Conservation (phyloP, 2,888 invertebrate species). For the Drosophila affinis region DNA sequence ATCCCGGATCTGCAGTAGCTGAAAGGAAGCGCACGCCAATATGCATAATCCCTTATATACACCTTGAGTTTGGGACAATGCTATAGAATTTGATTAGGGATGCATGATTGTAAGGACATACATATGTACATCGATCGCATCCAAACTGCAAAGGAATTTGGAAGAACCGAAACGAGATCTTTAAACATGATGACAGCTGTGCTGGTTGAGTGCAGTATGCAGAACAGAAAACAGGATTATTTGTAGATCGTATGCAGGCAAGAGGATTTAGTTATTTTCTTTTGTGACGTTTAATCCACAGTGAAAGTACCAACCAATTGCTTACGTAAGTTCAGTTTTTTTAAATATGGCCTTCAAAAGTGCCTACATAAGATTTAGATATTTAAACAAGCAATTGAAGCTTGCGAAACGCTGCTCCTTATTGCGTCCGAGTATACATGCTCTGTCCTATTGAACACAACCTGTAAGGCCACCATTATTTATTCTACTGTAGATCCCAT, state of each 20-base stretch:
- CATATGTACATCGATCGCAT: slow-evolving; percentile 52
- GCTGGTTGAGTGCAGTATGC: slow-evolving; percentile 47
- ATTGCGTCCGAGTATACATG: neutral
- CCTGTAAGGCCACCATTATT: neutral
- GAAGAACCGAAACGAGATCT: slow-evolving; percentile 37
- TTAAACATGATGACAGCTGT: slow-evolving; percentile 38
- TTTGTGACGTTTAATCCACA: slow-evolving; percentile 45
- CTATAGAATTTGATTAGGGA: slow-evolving; percentile 56
- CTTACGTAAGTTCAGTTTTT: neutral
- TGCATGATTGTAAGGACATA: slow-evolving; percentile 14
- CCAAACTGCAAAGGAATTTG: slow-evolving; percentile 63
- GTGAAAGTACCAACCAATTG: slow-evolving; percentile 48
- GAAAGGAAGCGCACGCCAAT: slow-evolving; percentile 52
- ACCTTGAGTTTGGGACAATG: slow-evolving; percentile 53
- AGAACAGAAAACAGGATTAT: slow-evolving; percentile 43
- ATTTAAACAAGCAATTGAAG: neutral
- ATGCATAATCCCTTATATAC: slow-evolving; percentile 66
- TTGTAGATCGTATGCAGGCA: slow-evolving; percentile 52
- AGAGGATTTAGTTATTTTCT: slow-evolving; percentile 52
- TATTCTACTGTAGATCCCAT: neutral
- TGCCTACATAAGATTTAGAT: neutral
- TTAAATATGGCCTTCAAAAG: no score
- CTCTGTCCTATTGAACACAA: neutral
- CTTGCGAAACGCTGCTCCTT: neutral
- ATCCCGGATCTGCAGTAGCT: slow-evolving; percentile 55